Evolutionary conservation across 2,113 vertebrate species (phyloP).

Genomic region (Jacana jacana): DNA sequence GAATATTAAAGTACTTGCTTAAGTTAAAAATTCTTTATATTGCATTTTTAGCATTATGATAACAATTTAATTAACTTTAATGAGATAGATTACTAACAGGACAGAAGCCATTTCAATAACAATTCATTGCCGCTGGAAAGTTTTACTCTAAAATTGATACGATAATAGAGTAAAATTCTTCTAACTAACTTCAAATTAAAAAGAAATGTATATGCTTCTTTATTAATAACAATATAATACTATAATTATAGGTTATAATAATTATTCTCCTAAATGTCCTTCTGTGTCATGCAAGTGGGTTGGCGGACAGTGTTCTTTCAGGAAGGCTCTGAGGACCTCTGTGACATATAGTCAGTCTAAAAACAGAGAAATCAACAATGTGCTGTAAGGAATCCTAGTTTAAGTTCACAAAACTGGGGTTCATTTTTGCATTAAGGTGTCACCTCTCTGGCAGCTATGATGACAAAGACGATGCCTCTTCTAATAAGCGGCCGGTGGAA

Average conservation of each 20-base stretch:
- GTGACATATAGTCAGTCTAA: neutral
- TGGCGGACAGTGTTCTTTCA: neutral
- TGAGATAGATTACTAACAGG: neutral
- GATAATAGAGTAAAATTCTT: neutral
- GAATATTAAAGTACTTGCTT: neutral
- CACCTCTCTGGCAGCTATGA: neutral
- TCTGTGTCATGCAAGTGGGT: neutral
- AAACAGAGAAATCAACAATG: neutral
- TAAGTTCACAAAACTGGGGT: neutral
- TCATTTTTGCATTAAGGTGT: neutral
- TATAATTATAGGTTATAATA: neutral
- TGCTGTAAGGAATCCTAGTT: neutral
- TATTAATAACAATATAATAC: neutral
- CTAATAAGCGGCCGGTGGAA: neutral
- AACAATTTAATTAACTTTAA: neutral
- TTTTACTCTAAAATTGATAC: neutral
- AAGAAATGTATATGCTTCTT: neutral
- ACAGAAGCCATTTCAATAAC: neutral
- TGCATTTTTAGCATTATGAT: neutral
- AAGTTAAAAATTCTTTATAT: neutral
- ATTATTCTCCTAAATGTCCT: neutral
- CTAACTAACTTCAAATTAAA: neutral
- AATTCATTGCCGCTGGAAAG: rapidly evolving
- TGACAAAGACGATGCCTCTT: neutral
- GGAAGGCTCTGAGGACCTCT: neutral